Evolutionary conservation across 2,888 invertebrate genomes (phyloP), one percentile per base, ranked within the genome.

Genomic region (Sepioteuthis lessoniana): DNA sequence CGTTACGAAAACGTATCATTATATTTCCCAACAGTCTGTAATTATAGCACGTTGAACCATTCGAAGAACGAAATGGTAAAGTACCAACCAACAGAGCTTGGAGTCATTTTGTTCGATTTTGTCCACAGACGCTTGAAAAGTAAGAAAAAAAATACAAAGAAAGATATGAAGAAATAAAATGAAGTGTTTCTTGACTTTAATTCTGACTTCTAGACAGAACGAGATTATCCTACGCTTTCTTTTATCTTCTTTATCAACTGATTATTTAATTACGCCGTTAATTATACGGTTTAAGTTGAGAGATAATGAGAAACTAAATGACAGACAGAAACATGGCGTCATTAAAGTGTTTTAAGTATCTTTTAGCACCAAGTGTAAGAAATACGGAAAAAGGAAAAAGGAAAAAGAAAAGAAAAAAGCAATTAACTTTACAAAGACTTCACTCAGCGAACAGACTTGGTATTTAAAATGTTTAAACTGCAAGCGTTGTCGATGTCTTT

Each of bases 271-370:
- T 76, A 76, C n/a, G 16, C 76, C 16, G 76, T 76, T 76, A 76
- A 76, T 76, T 76, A 76, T n/a, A 76, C n/a, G n/a, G 76, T 76
- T 76, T 76, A n/a, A 76, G n/a, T 76, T 76, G n/a, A 76, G 76
- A 76, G 76, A 76, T 76, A 76, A 76, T 76, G n/a, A n/a, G 76
- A 76, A 76, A n/a, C 76, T 35, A 19, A 76, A 76, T 16, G n/a
- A 8, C 19, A 35, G n/a, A 76, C 76, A 76, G 5, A n/a, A 76
- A 76, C n/a, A 35, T 76, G n/a, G 76, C 76, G n/a, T 76, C 76
- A 13, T 7, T 76, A 31, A 31, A 5, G 76, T n/a, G 76, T 76
- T 13, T 76, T 35, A n/a, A 76, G n/a, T 76, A n/a, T 76, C 76
- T n/a, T 19, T 35, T n/a, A 7, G n/a, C 76, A n/a, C 76, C 35